A percentile compares a stretch with the other conserved stretches of the same genome.
phyloP scores from a whole-genome alignment of 2,113 vertebrate species.

The Anthoscopus minutus region DNA sequence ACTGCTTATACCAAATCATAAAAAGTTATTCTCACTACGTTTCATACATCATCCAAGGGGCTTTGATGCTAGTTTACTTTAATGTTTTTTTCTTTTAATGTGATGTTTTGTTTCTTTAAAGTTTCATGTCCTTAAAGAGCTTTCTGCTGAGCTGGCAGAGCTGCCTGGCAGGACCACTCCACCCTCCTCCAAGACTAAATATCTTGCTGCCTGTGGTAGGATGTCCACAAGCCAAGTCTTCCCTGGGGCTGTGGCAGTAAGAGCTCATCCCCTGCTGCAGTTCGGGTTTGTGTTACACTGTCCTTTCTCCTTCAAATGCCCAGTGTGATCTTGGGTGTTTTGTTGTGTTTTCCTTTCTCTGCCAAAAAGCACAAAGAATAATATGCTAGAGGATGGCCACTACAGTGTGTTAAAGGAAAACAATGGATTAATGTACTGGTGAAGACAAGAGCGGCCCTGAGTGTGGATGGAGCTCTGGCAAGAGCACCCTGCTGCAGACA shows the following conservation, averaged over 20 bases:
- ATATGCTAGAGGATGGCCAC: background rate
- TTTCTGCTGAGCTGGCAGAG: background rate
- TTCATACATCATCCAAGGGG: background rate
- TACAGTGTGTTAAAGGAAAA: slow-evolving; percentile 29
- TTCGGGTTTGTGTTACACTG: background rate
- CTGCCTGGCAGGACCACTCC: background rate
- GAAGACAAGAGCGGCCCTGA: background rate
- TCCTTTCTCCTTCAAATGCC: background rate
- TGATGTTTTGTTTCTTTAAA: background rate
- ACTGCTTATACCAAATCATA: background rate
- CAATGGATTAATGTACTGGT: slow-evolving; percentile 31
- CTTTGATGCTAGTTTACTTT: background rate
- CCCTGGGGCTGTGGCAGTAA: background rate
- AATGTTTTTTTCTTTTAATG: background rate
- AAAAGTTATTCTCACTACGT: background rate
- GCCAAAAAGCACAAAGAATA: slow-evolving; percentile 7
- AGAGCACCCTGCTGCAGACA: background rate
- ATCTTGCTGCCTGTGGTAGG: background rate
- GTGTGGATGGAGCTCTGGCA: background rate
- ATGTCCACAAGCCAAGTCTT: rapidly evolving
- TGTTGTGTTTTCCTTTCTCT: background rate
- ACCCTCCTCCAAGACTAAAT: background rate
- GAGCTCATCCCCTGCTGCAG: background rate
- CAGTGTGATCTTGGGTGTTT: background rate
- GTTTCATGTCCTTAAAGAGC: background rate